Conservation (phyloP, 2,113 vertebrate genomes). For the Sterna hirundo region DNA sequence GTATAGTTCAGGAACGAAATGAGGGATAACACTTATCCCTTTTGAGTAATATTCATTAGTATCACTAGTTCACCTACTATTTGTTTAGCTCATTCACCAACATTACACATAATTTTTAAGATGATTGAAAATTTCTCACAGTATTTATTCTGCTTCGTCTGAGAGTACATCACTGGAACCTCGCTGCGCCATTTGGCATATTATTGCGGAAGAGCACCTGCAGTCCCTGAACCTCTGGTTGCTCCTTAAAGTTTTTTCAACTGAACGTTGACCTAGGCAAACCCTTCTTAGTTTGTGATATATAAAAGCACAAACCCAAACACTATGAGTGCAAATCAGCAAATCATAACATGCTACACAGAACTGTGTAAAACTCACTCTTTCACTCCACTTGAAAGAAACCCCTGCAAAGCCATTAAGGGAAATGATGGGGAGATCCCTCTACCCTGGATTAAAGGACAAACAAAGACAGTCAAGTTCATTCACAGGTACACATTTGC, state of each 20-base stretch:
- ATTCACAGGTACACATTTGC: background rate
- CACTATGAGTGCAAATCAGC: background rate
- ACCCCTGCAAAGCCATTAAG: background rate
- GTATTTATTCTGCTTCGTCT: background rate
- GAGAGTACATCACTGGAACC: background rate
- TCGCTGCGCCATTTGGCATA: background rate
- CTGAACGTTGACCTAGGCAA: background rate
- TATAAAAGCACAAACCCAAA: background rate
- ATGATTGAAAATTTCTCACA: background rate
- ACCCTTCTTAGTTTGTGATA: background rate
- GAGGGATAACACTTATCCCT: background rate
- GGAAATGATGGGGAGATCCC: background rate
- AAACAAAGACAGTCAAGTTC: background rate
- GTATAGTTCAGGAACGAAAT: background rate
- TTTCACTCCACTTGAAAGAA: background rate
- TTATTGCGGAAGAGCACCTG: background rate
- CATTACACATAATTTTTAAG: background rate
- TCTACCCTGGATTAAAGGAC: background rate
- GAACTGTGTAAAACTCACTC: background rate
- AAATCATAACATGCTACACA: background rate
- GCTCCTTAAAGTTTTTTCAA: background rate
- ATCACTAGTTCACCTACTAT: background rate
- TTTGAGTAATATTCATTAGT: background rate
- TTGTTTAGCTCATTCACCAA: background rate
- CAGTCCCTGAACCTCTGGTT: background rate